A percentile compares a stretch with the other conserved stretches of the same genome.
Conservation (phyloP, 1,140 invertebrate genomes). For the Gryon sp. region DNA sequence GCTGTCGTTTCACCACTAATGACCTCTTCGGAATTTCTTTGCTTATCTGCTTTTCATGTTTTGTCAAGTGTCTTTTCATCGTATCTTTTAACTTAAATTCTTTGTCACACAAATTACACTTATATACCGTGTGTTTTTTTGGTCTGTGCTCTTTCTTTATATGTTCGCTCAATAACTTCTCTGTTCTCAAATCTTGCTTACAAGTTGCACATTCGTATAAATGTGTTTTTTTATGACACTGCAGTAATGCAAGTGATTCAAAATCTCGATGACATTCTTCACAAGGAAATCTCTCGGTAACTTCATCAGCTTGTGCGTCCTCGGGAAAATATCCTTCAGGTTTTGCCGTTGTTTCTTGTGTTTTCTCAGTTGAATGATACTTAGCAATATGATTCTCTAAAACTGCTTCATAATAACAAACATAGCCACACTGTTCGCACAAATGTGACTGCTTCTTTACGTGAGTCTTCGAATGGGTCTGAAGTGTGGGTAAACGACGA, state of each 20-base stretch:
- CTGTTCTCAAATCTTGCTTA: conserved; percentile 18
- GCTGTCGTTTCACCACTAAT: too few species aligned
- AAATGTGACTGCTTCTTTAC: conserved; percentile 13
- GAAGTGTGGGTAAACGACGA: neutral
- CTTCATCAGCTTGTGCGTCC: conserved; percentile 26
- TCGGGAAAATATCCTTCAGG: conserved; percentile 19
- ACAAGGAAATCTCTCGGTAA: conserved; percentile 19
- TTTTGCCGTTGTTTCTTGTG: neutral
- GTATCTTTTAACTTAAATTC: neutral
- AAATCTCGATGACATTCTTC: conserved; percentile 19
- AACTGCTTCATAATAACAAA: conserved; percentile 17
- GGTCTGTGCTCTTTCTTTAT: conserved; percentile 12
- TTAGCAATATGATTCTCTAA: conserved; percentile 39
- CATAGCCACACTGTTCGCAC: conserved; percentile 49
- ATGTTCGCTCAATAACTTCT: conserved; percentile 20
- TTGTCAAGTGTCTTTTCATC: conserved; percentile 3
- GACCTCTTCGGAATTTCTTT: too few species aligned
- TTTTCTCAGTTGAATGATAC: conserved; percentile 16
- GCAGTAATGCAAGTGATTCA: conserved; percentile 6
- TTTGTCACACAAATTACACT: neutral
- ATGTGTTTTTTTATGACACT: conserved; percentile 20
- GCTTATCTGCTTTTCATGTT: too few species aligned
- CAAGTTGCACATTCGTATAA: conserved; percentile 35
- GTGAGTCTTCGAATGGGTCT: conserved; percentile 4
- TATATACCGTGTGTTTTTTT: neutral